Evolutionary conservation across 2,797 vertebrate genomes (phyloP).

Genomic region (Gobionotothen gibberifrons): DNA sequence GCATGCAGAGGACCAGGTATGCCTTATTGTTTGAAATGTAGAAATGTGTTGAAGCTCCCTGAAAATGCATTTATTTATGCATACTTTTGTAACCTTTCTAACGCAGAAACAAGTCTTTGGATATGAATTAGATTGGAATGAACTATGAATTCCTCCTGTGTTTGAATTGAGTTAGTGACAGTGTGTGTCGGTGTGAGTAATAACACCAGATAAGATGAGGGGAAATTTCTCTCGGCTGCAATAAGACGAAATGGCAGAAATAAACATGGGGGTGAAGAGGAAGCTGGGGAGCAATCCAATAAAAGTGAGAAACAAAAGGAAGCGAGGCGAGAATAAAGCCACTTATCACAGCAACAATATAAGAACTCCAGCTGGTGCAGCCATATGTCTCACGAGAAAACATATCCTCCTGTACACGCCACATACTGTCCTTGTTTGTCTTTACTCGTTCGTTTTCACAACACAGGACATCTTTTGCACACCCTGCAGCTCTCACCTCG

Average conservation of each 20-base stretch:
- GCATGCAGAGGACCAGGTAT: neutral
- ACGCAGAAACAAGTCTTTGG: neutral
- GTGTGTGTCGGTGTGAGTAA: neutral
- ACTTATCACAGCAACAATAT: conserved; percentile 56
- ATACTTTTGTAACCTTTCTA: neutral
- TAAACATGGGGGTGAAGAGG: conserved; percentile 32
- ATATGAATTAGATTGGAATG: conserved; percentile 1
- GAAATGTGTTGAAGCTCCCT: neutral
- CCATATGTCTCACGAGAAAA: conserved; percentile 63
- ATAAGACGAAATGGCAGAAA: conserved; percentile 48
- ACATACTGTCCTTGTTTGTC: conserved; percentile 47
- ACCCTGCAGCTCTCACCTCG: conserved; percentile 11
- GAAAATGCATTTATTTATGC: neutral
- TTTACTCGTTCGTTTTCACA: conserved; percentile 30
- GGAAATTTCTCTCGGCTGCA: conserved; percentile 6
- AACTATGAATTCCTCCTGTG: conserved; percentile 3
- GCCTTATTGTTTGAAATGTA: neutral
- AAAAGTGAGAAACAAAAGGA: conserved; percentile 43
- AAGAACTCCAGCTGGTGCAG: conserved; percentile 63
- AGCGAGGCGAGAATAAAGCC: conserved; percentile 47
- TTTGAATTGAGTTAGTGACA: conserved; percentile 2
- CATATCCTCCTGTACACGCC: conserved; percentile 37
- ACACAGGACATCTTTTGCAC: conserved; percentile 33
- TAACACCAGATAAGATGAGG: neutral
- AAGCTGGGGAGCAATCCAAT: conserved; percentile 45